Evolutionary conservation across 2,113 vertebrate species (phyloP).

Genomic region (Leucosticte australis): DNA sequence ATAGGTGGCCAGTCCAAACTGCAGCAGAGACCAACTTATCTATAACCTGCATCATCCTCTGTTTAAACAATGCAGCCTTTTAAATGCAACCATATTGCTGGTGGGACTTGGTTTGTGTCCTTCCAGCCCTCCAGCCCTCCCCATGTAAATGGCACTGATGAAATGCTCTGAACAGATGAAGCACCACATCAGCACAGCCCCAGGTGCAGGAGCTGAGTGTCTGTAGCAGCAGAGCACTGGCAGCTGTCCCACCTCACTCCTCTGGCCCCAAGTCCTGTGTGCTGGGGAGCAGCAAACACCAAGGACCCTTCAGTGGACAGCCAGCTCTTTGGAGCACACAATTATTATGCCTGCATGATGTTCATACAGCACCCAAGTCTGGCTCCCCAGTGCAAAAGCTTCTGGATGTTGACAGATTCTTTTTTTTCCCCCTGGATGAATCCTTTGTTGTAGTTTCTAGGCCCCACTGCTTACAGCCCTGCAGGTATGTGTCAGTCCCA

Average conservation of each 20-base stretch:
- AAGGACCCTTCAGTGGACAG: neutral
- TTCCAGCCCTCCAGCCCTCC: neutral
- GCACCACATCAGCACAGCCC: accelerated
- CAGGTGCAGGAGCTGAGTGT: neutral
- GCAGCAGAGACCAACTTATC: neutral
- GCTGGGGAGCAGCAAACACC: accelerated
- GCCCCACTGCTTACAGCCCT: neutral
- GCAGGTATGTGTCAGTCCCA: neutral
- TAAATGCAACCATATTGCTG: neutral
- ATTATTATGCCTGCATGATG: neutral
- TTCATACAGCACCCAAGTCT: neutral
- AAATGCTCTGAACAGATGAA: neutral
- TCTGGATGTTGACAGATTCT: neutral
- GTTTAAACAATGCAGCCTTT: neutral
- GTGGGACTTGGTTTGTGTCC: neutral
- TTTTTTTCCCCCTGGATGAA: neutral
- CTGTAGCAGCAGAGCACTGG: neutral
- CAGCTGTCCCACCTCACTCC: neutral
- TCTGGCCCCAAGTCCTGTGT: neutral
- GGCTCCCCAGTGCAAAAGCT: neutral
- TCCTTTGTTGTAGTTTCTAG: neutral
- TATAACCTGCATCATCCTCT: neutral
- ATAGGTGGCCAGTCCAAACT: neutral
- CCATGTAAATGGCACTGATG: neutral
- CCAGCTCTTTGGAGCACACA: neutral